Conservation (phyloP, 2,113 vertebrate genomes). For the Psittacula cyanocephala region DNA sequence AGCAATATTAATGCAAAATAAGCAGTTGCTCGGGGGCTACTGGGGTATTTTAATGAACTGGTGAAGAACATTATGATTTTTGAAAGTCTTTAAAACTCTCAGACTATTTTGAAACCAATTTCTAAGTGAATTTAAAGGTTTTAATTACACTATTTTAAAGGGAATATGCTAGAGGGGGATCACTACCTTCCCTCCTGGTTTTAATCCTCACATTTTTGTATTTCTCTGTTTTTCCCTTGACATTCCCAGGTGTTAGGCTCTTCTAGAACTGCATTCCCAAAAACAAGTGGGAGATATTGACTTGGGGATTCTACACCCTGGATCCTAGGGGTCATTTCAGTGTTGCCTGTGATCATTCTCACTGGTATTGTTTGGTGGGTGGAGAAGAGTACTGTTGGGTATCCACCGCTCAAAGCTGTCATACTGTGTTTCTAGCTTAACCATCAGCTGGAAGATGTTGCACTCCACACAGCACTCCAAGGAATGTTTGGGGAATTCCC, state of each 20-base stretch:
- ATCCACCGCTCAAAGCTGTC: background rate
- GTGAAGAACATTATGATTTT: constrained; percentile 13
- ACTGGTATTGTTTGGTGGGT: background rate
- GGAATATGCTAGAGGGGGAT: constrained; percentile 12
- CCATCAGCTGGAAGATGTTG: background rate
- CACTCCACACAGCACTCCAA: background rate
- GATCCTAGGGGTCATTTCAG: background rate
- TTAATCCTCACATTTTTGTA: constrained; percentile 44
- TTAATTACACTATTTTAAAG: constrained; percentile 50
- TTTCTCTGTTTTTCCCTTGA: background rate
- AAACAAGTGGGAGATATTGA: background rate
- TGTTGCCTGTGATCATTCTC: background rate
- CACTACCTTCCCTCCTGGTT: constrained; percentile 11
- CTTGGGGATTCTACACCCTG: background rate
- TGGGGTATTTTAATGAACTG: constrained; percentile 4
- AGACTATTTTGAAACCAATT: constrained; percentile 32
- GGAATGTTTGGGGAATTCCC: background rate
- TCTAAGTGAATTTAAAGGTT: constrained; percentile 37
- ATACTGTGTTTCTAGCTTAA: background rate
- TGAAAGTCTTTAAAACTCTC: background rate
- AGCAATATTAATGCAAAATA: constrained; percentile 29
- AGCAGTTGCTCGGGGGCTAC: background rate
- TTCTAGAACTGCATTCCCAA: background rate
- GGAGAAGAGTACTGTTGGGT: background rate
- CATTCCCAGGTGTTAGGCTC: background rate